These are phyloP conservation scores for Tuta absoluta DNA, from an alignment of 2,888 invertebrate species.

Conservation along the genomic window DNA sequence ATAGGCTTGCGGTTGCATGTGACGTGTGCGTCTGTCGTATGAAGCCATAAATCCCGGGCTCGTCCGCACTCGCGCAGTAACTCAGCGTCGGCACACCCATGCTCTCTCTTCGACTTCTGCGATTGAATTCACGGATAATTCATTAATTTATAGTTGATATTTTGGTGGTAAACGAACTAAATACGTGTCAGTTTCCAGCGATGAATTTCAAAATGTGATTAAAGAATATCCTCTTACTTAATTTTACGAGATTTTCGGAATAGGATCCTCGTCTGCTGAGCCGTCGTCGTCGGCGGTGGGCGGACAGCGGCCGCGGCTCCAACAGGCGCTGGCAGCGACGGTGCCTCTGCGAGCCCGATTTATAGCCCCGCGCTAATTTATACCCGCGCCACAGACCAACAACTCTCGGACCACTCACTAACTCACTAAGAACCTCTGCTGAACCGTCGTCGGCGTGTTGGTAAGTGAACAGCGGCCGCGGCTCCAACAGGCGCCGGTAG, in stretches of 20 bases:
- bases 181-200: too few species aligned
- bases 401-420: too few species aligned
- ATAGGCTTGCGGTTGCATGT: background rate
- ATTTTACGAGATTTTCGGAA: background rate
- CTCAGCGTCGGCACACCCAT: conserved; percentile 10
- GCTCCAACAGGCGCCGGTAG: conserved; percentile 50
- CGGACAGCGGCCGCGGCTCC: conserved; percentile 42
- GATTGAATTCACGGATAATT: background rate
- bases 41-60: background rate
- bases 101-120: background rate
- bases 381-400: conserved; percentile 36
- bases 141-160: too few species aligned
- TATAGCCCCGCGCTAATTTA: conserved; percentile 67
- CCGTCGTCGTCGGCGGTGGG: conserved; percentile 31
- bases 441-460: conserved; percentile 27
- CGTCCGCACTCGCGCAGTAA: conserved; percentile 11
- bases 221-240: background rate
- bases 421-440: too few species aligned
- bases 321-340: conserved; percentile 48
- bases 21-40: conserved; percentile 13
- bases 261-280: background rate
- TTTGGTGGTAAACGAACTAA: too few species aligned
- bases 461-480: conserved; percentile 40
- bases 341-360: conserved; percentile 51
- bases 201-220: background rate